Conservation (phyloP, 64 coral and sea anemone genomes). For the Stichodactyla mertensii region DNA sequence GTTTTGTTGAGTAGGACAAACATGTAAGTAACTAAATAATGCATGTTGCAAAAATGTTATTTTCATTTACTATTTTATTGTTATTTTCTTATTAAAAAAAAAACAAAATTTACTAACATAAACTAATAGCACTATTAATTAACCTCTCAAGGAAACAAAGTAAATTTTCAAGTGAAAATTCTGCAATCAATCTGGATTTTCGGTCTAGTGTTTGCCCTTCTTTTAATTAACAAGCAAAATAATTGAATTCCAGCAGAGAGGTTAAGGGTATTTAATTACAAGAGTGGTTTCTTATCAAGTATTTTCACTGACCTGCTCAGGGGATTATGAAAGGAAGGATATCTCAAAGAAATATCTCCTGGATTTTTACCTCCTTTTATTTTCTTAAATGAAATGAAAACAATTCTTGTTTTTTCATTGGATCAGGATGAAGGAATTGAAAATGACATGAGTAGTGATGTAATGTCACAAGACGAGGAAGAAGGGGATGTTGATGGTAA, state of each 20-base stretch:
- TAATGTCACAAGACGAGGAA: conserved; percentile 89
- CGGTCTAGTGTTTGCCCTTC: no score
- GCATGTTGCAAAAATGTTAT: conserved; percentile 1
- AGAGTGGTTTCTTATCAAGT: no score
- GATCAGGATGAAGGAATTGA: conserved; percentile 97
- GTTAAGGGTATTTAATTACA: no score
- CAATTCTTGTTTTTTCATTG: not conserved
- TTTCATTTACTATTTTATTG: not conserved
- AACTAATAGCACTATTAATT: not conserved
- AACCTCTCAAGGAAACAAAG: not conserved
- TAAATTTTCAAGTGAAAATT: not conserved
- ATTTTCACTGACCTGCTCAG: no score
- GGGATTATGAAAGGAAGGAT: no score
- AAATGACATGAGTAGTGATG: conserved; percentile 86
- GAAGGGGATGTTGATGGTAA: conserved; percentile 89
- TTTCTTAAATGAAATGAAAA: not conserved
- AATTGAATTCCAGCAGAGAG: no score
- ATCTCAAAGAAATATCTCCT: no score
- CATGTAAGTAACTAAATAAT: conserved; percentile 68
- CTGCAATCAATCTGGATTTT: no score
- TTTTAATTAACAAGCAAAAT: no score
- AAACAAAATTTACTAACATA: not conserved
- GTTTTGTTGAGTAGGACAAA: conserved; percentile 62
- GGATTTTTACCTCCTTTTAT: not conserved
- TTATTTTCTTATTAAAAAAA: not conserved